Base-by-base conservation (phyloP, 2,888 invertebrate genomes). In the Tanaodytes sp. region DNA sequence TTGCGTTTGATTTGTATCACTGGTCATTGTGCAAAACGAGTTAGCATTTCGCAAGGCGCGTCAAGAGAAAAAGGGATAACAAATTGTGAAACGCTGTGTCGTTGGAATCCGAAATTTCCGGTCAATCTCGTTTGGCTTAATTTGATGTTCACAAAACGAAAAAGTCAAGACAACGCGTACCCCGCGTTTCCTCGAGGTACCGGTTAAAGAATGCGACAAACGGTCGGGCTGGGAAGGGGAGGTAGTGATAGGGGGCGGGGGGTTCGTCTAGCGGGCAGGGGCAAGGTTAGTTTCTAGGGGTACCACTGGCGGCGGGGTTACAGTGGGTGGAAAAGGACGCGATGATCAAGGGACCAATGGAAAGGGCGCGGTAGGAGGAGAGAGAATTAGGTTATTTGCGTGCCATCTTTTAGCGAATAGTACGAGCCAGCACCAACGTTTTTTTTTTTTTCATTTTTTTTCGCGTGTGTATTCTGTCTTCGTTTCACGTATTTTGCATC, bases 391-490 rank as follows among this genome's bases (percentile, higher is more conserved):
- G 65, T 57, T 65, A 51, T 58, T 61, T 70, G 73, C 65, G 73
- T 67, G 65, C 62, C 66, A 71, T 71, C 62, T 71, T 71, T 71
- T 65, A 67, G 70, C 73, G 71, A 71, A 68, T 73, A 72, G 66
- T 72, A 72, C 72, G 72, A 72, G 69, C 72, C 64, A 72, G 69
- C 69, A 57, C 66, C 70, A 70, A 20, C 62, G n/a, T n/a, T n/a
- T n/a, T n/a, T n/a, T n/a, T n/a, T n/a, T n/a, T n/a, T n/a, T n/a
- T n/a, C n/a, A n/a, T n/a, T n/a, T n/a, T 63, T 43, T 71, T 64
- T 58, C 49, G 62, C 45, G 66, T 67, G 45, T 72, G 43, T 54
- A 45, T 51, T 67, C 45, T 66, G 54, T 67, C 68, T 68, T 58
- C 68, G 72, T 74, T 23, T 70, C 65, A 62, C 71, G 72, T 61